Conservation (phyloP, 2,113 vertebrate species). For the Apteryx owenii region DNA sequence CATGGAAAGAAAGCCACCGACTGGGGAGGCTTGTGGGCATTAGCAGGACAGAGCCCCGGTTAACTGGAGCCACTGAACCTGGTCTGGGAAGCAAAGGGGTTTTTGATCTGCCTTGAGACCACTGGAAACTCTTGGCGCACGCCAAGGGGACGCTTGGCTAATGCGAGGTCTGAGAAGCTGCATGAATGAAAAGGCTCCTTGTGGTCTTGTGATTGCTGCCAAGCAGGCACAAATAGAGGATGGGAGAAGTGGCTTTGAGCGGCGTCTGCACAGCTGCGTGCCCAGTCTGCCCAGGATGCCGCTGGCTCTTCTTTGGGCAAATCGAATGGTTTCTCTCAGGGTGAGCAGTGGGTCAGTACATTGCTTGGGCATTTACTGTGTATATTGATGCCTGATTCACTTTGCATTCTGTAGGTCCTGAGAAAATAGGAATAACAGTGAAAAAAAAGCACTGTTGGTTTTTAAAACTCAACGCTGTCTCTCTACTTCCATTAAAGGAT, state of each 20-base stretch:
- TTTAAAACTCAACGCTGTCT: neutral
- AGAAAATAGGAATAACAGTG: neutral
- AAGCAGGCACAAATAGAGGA: neutral
- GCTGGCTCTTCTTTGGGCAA: neutral
- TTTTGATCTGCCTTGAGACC: slow-evolving; percentile 13
- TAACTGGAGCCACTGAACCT: neutral
- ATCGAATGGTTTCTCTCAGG: neutral
- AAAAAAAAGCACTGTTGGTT: neutral
- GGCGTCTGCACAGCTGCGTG: neutral
- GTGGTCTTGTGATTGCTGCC: neutral
- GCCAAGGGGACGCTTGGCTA: neutral
- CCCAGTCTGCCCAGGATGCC: neutral
- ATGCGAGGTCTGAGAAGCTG: neutral
- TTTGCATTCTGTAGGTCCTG: neutral
- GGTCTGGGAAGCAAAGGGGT: neutral
- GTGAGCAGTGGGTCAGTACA: neutral
- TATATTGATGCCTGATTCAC: neutral
- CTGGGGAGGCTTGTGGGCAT: neutral
- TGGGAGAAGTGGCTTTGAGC: neutral
- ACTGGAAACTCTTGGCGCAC: neutral
- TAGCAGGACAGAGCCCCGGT: neutral
- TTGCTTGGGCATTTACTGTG: neutral
- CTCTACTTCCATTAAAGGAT: neutral
- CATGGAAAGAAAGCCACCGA: neutral
- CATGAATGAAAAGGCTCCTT: slow-evolving; percentile 37